A percentile compares a stretch with the other conserved stretches of the same genome.
These are phyloP conservation scores for Sebastiscus albofasciatus DNA, from an alignment of 2,797 vertebrate genomes.

Conservation along the genomic window DNA sequence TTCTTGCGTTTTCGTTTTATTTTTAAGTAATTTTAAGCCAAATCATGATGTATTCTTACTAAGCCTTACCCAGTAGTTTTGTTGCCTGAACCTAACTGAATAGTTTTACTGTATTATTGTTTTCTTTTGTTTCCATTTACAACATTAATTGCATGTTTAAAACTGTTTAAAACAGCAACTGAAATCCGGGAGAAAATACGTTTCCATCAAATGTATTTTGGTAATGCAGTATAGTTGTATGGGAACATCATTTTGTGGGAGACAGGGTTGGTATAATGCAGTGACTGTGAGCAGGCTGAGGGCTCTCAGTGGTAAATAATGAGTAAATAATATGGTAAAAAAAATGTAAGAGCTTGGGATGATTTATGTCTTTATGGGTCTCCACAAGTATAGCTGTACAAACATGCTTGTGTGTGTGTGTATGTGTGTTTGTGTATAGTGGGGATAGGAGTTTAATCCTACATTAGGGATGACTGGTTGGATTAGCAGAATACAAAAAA, in stretches of 20 bases:
- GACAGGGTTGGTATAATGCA: not conserved
- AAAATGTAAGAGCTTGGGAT: not conserved
- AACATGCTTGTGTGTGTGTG: not conserved
- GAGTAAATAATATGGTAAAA: constrained; percentile 12
- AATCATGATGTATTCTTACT: not conserved
- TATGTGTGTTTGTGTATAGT: not conserved
- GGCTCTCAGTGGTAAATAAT: constrained; percentile 12
- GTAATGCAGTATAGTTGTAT: too few species aligned
- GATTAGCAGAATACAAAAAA: constrained; percentile 41
- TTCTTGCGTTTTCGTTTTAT: not conserved
- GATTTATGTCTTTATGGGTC: not conserved
- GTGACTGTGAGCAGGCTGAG: not conserved
- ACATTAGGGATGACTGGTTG: constrained; percentile 36
- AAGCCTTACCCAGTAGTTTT: not conserved
- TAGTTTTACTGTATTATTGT: not conserved
- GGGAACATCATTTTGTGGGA: not conserved
- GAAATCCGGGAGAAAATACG: too few species aligned
- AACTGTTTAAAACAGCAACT: too few species aligned
- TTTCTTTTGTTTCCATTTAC: not conserved
- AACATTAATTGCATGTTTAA: not conserved
- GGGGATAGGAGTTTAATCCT: constrained; percentile 38
- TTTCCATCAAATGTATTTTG: too few species aligned
- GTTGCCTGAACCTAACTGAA: not conserved
- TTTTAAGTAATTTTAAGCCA: not conserved
- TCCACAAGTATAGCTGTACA: not conserved